phyloP scores from a whole-genome alignment of 1,140 invertebrate species.

The Bombus difficillimus region DNA sequence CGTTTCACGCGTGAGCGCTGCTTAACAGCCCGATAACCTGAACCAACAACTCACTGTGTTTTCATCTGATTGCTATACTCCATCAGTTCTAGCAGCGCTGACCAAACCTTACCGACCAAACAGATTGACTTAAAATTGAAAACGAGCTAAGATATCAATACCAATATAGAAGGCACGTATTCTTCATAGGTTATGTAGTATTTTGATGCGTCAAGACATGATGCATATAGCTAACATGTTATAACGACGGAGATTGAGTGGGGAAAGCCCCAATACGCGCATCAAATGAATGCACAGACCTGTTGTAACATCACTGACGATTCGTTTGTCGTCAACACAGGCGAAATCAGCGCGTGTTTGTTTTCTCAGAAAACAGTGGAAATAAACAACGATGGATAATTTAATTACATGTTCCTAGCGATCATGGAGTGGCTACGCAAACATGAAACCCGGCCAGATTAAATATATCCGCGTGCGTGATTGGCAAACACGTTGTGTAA shows the following conservation, averaged over 20 bases:
- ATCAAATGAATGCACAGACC: not conserved
- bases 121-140: too few relatives aligned
- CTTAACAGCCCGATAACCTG: not conserved
- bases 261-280: not conserved
- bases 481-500: conserved; percentile 7
- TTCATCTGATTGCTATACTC: conserved; percentile 5
- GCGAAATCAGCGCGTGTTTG: not conserved
- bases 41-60: conserved; percentile 1
- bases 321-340: not conserved
- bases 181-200: too few relatives aligned
- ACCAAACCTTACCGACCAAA: too few relatives aligned
- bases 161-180: too few relatives aligned
- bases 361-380: not conserved
- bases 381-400: conserved; percentile 24
- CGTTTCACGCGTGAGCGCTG: conserved; percentile 15
- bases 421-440: conserved; percentile 12
- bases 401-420: conserved; percentile 7
- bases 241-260: too few relatives aligned
- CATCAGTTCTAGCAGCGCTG: not conserved
- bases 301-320: not conserved
- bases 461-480: conserved; percentile 7
- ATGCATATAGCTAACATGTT: too few relatives aligned
- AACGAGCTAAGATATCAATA: too few relatives aligned
- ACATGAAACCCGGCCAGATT: not conserved
- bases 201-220: too few relatives aligned